Evolutionary conservation across 2,888 invertebrate genomes (phyloP), one percentile per base, ranked within the genome.

Genomic region (Ochropleura leucogaster): DNA sequence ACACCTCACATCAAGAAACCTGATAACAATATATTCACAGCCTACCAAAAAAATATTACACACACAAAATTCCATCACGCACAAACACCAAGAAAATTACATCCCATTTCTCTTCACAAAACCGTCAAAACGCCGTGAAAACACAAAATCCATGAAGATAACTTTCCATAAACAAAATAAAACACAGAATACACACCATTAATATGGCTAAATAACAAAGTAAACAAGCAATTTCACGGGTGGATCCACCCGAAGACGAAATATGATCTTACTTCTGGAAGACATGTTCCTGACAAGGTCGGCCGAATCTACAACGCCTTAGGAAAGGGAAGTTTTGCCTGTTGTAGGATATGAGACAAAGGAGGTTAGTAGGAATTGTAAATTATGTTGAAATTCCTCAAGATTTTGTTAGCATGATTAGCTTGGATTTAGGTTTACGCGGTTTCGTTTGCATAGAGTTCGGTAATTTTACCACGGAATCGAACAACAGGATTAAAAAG

Each of bases 281-380:
- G 77, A 87, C 74, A 80, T 87, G 87, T 64, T 74, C 62, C 20
- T 85, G 85, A 87, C 87, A 85, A 87, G 85, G 85, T 82, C 79
- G 65, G 60, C 49, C 18, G 60, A 53, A 55, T 78, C 68, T 84
- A 87, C 77, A 82, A 74, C 3, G 85, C 87, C 66, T 53, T 12
- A 70, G 72, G 77, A 62, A 8, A 30, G 42, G 55, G 62, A 78
- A 84, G 63, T 77, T 83, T 72, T 9, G 40, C 18, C 49, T 44
- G 20, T 72, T n/a, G 59, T 59, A 44, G 44, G 20, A 16, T 69
- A 62, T 57, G 70, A 20, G 53, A 74, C 62, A 72, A 72, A 79
- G 74, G 76, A 59, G 68, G 68, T 49, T 60, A 74, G 64, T 68
- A 66, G 51, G 18, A 47, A 59, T 70, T 47, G 62, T n/a, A 62